Conservation (phyloP, 2,888 invertebrate genomes). For the Brenthis hecate region DNA sequence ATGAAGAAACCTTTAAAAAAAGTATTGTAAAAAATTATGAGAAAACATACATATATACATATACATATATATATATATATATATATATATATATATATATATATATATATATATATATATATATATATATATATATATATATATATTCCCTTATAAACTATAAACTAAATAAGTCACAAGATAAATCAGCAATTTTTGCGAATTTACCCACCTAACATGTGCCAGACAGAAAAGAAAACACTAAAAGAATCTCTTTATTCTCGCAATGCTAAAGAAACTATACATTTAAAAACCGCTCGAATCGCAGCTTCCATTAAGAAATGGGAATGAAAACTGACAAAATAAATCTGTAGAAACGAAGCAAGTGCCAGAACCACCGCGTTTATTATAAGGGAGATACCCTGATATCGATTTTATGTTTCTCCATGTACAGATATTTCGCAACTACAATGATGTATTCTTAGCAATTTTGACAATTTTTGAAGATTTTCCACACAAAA, state of each 20-base stretch:
- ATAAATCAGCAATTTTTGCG: too few species aligned
- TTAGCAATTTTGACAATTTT: too few species aligned
- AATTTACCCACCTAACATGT: background rate
- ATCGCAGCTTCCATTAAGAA: slow-evolving; percentile 13
- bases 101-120: too few species aligned
- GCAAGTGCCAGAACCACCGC: slow-evolving; percentile 51
- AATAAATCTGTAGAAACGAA: slow-evolving; percentile 37
- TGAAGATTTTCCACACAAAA: too few species aligned
- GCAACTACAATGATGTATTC: slow-evolving; percentile 38
- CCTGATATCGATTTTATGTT: slow-evolving; percentile 74
- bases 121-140: too few species aligned
- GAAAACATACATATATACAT: too few species aligned
- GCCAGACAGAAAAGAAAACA: background rate
- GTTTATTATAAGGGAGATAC: slow-evolving; percentile 63
- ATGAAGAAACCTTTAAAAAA: too few species aligned
- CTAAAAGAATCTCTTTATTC: slow-evolving; percentile 11
- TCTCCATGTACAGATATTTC: slow-evolving; percentile 59
- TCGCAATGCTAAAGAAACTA: background rate
- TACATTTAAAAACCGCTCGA: slow-evolving; percentile 7
- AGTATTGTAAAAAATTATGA: too few species aligned
- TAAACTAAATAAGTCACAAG: too few species aligned
- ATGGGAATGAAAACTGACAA: slow-evolving; percentile 22
- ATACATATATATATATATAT: too few species aligned
- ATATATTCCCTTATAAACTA: too few species aligned
- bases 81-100: too few species aligned